Base-by-base conservation (phyloP, 2,113 vertebrate species). In the Tachycineta bicolor region DNA sequence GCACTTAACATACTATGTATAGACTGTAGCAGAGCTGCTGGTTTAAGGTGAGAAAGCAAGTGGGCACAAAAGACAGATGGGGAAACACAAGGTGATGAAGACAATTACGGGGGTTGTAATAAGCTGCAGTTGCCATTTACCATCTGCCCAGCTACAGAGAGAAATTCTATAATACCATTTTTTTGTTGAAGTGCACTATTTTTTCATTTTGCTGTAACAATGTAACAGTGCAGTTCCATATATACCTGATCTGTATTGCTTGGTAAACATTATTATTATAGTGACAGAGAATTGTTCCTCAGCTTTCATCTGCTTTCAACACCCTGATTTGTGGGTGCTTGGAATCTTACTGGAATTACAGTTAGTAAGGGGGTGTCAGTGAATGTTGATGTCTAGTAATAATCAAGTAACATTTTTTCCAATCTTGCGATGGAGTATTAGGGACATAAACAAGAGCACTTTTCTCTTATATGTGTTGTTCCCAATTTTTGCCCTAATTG, bases 221-320 rank as follows among this genome's bases (percentile, higher is more conserved):
- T 41, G 41, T 68, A 83, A 33, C 17, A n/a, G 1, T 50, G 33
- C 13, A 6, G 33, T 6, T 33, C 18, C 2, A 1, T 25, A 4
- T 63, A 44, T 24, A 24, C 12, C 34, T 56, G 33, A 33, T 44
- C 23, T 28, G 37, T n/a, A 12, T 14, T 85, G 13, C 14, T 34
- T 68, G 53, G 11, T 65, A 28, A 84, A 71, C 12, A 59, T 50
- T 11, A 16, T 28, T 44, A 5, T 14, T 33, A 17, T 17, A 5
- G 33, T 9, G 6, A 37, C 21, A 34, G 43, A 52, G 37, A 44
- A 25, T 41, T 64, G 20, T 49, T 84, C 37, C 12, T 70, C 24
- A 39, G 12, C 34, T 75, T 68, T 82, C 18, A 43, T 41, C 9
- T 37, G 41, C 0, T 0, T 56, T 87, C 9, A 41, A 0, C 6